Evolutionary conservation across 2,888 invertebrate species (phyloP).

Genomic region (Tholera decimalis): DNA sequence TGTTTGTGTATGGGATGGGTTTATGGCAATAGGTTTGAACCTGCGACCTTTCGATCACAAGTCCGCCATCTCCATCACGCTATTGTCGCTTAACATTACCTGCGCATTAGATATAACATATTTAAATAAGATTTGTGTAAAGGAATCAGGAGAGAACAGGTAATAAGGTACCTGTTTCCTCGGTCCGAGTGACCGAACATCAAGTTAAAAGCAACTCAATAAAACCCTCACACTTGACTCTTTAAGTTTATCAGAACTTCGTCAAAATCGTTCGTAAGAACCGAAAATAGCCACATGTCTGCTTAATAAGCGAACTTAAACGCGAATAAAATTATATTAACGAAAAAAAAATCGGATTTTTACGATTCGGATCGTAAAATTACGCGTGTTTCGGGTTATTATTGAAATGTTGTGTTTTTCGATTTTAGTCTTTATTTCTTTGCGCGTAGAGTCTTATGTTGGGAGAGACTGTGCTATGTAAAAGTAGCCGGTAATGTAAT

Average conservation of each 20-base stretch:
- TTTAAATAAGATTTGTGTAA: not conserved
- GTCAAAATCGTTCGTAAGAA: conserved; percentile 59
- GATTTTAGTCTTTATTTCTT: conserved; percentile 43
- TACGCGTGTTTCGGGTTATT: conserved; percentile 55
- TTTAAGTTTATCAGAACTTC: conserved; percentile 50
- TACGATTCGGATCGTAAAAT: conserved; percentile 68
- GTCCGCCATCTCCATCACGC: too few species aligned
- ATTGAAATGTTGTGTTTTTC: conserved; percentile 28
- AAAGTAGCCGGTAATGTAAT: conserved; percentile 51
- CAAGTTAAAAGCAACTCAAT: conserved; percentile 36
- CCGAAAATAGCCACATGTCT: conserved; percentile 57
- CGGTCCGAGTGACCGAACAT: conserved; percentile 33
- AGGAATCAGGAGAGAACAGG: conserved; percentile 34
- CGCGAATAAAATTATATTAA: conserved; percentile 67
- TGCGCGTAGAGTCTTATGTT: conserved; percentile 15
- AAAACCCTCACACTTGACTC: conserved; percentile 44
- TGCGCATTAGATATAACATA: too few species aligned
- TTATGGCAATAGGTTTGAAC: too few species aligned
- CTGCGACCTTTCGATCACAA: too few species aligned
- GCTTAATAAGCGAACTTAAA: conserved; percentile 68
- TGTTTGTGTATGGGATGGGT: too few species aligned
- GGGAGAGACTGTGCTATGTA: conserved; percentile 23
- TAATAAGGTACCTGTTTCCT: conserved; percentile 18
- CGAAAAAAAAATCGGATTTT: conserved; percentile 63
- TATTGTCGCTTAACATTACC: too few species aligned